A percentile compares a stretch with the other conserved stretches of the same genome.
These are phyloP conservation scores for Amphipoea lucens DNA, from an alignment of 2,888 invertebrate species.

Conservation along the genomic window DNA sequence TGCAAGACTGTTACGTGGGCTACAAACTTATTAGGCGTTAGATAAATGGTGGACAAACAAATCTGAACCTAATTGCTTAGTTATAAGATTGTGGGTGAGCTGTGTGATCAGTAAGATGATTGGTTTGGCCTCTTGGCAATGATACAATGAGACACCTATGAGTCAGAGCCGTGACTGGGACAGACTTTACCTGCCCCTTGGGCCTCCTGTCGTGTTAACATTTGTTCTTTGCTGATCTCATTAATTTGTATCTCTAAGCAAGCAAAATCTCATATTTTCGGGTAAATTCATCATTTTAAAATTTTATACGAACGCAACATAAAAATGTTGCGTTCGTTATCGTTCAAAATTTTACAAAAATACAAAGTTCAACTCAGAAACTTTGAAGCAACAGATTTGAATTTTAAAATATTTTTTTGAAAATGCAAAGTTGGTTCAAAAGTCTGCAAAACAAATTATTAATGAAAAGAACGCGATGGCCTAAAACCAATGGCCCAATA, in stretches of 20 bases:
- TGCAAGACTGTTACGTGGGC: conserved; percentile 80
- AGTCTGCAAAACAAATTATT: conserved; percentile 40
- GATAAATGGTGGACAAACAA: conserved; percentile 61
- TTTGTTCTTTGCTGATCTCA: conserved; percentile 42
- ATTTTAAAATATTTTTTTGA: neutral
- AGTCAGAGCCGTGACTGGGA: conserved; percentile 76
- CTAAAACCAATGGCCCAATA: conserved; percentile 47
- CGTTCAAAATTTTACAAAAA: neutral
- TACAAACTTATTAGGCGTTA: conserved; percentile 65
- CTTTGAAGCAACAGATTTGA: neutral
- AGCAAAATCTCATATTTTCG: neutral
- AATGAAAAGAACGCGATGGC: conserved; percentile 43
- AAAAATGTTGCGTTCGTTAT: neutral
- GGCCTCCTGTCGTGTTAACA: conserved; percentile 56
- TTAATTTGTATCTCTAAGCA: conserved; percentile 20
- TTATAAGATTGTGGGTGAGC: conserved; percentile 54
- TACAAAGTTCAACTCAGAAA: neutral
- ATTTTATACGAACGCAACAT: neutral
- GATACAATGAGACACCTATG: conserved; percentile 80
- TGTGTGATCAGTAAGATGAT: conserved; percentile 22
- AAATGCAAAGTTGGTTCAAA: conserved; percentile 16
- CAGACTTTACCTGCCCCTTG: conserved; percentile 65
- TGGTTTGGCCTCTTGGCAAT: conserved; percentile 71
- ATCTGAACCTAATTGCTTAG: conserved; percentile 69
- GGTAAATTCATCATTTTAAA: neutral